phyloP scores from a whole-genome alignment of 2,888 invertebrate genomes.

The Plebejus melissa region DNA sequence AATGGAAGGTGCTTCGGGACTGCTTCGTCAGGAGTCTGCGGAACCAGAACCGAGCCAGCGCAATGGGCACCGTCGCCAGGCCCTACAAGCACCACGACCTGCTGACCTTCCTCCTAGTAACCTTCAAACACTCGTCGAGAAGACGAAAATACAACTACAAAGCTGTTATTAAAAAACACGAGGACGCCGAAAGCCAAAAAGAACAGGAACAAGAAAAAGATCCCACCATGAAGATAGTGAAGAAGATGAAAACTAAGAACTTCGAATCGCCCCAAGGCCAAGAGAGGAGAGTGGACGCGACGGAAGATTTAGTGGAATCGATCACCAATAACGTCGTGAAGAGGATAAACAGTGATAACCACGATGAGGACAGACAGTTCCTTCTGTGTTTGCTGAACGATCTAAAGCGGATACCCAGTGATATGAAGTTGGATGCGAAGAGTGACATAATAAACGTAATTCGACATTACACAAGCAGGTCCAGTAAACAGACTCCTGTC shows the following conservation, averaged over 20 bases:
- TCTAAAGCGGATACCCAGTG: background rate
- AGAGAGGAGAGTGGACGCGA: background rate
- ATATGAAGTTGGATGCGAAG: slow-evolving; percentile 8
- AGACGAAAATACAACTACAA: background rate
- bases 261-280: background rate
- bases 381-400: slow-evolving; percentile 7
- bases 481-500: background rate
- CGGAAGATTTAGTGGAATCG: background rate
- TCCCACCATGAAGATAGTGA: background rate
- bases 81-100: slow-evolving; percentile 4
- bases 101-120: background rate
- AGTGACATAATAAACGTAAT: slow-evolving; percentile 22
- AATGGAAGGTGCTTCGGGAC: slow-evolving; percentile 11
- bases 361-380: slow-evolving; percentile 14
- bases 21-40: background rate
- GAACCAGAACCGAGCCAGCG: background rate
- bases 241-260: background rate
- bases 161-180: background rate
- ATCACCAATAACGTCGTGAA: background rate
- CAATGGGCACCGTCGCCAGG: background rate
- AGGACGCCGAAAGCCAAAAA: background rate
- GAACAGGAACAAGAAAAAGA: background rate
- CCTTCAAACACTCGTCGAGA: background rate
- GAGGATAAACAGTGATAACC: background rate
- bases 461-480: slow-evolving; percentile 4